These are phyloP conservation scores for Labeo rohita DNA, from an alignment of 2,113 vertebrate species.

Conservation along the genomic window DNA sequence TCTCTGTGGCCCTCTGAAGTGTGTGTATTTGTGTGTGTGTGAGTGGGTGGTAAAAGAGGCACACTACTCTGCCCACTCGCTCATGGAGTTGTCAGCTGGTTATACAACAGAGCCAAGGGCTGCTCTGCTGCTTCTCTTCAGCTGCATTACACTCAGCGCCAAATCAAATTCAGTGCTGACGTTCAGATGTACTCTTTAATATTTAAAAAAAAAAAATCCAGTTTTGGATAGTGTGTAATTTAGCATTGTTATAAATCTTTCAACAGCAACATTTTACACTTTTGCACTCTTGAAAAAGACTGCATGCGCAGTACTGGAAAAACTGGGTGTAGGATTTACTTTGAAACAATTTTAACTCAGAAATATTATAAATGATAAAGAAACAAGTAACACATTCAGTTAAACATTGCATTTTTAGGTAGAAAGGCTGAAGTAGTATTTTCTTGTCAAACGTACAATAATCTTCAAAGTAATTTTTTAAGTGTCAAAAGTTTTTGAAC, in stretches of 20 bases:
- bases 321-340: not conserved
- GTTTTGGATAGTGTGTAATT: not conserved
- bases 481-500: no score
- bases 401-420: not conserved
- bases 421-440: not conserved
- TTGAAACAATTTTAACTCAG: not conserved
- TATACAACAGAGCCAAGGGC: constrained; percentile 64
- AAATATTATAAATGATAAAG: not conserved
- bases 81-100: constrained; percentile 61
- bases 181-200: not conserved
- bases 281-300: not conserved
- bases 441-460: not conserved
- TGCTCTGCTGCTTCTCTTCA: constrained; percentile 43
- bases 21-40: constrained; percentile 14
- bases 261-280: not conserved
- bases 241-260: not conserved
- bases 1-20: constrained; percentile 14
- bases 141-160: constrained; percentile 10
- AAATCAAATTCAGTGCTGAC: not conserved
- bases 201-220: not conserved
- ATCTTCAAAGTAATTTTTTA: not conserved
- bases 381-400: not conserved
- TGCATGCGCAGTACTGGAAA: not conserved
- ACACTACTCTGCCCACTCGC: constrained; percentile 59
- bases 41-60: constrained; percentile 50